These are phyloP conservation scores for Nephotettix cincticeps DNA, from an alignment of 1,140 invertebrate genomes.

Conservation along the genomic window DNA sequence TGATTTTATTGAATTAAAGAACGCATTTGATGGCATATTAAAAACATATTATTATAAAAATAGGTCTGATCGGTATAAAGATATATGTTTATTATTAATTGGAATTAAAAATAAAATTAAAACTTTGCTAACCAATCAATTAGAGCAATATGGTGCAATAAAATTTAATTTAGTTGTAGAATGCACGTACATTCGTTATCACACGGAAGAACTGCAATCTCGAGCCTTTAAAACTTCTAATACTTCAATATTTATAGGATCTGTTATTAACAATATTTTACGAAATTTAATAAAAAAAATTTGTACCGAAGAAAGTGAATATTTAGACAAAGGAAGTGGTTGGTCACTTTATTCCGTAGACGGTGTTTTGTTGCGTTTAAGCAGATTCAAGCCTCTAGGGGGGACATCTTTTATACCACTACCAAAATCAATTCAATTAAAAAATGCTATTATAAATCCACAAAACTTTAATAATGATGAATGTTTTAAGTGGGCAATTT, in stretches of 20 bases:
- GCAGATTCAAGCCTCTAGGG: neutral
- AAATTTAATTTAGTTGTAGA: neutral
- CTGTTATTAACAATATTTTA: neutral
- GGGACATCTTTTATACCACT: neutral
- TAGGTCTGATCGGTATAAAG: neutral
- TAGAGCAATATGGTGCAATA: neutral
- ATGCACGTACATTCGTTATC: neutral
- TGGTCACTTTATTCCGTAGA: neutral
- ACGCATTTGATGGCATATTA: neutral
- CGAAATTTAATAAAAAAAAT: neutral
- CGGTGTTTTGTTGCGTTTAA: neutral
- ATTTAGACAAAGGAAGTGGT: neutral
- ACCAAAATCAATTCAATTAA: neutral
- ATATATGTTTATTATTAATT: neutral
- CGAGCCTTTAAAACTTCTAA: neutral
- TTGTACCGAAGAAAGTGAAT: neutral
- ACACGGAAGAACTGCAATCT: neutral
- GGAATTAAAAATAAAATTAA: neutral
- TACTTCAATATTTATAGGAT: too few relatives aligned
- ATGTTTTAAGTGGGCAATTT: slow-evolving; percentile 13
- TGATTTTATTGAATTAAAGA: neutral
- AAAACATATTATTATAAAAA: neutral
- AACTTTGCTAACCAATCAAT: neutral
- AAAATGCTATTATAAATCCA: slow-evolving; percentile 3
- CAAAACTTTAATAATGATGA: neutral